Conservation (phyloP, 1,140 invertebrate genomes). For the Probaryconus sp. region DNA sequence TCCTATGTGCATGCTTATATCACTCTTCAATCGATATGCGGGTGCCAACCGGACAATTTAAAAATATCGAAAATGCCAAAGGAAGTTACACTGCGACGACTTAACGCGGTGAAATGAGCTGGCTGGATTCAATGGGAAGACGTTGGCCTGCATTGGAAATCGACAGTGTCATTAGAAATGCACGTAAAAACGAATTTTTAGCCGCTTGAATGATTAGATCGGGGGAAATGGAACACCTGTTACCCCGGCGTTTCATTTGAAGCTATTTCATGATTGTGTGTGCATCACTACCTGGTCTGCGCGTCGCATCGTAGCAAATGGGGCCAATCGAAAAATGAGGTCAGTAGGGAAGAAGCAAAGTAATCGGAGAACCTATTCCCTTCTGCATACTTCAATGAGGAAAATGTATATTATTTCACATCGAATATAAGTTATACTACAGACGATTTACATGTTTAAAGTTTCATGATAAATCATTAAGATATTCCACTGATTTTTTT, state of each 20-base stretch:
- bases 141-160: conserved; percentile 3
- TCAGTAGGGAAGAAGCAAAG: conserved; percentile 65
- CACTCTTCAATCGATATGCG: conserved; percentile 54
- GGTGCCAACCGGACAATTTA: conserved; percentile 46
- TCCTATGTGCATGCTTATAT: conserved; percentile 51
- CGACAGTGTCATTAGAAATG: not conserved
- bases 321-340: conserved; percentile 71
- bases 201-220: conserved; percentile 48
- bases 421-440: no score
- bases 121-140: no score
- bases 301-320: conserved; percentile 54
- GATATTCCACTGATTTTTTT: no score
- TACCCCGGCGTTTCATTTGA: conserved; percentile 60
- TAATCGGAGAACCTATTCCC: conserved; percentile 45
- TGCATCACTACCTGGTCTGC: conserved; percentile 53
- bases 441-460: no score
- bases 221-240: conserved; percentile 64
- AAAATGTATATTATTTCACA: no score
- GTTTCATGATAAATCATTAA: no score
- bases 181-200: conserved; percentile 31
- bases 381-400: conserved; percentile 8
- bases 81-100: no score
- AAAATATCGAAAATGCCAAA: conserved; percentile 46
- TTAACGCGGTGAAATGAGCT: conserved; percentile 12
- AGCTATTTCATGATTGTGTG: conserved; percentile 59